A percentile compares a stretch with the other conserved stretches of the same genome.
Conservation (phyloP, 2,113 vertebrate genomes). For the Acrocephalus arundinaceus region DNA sequence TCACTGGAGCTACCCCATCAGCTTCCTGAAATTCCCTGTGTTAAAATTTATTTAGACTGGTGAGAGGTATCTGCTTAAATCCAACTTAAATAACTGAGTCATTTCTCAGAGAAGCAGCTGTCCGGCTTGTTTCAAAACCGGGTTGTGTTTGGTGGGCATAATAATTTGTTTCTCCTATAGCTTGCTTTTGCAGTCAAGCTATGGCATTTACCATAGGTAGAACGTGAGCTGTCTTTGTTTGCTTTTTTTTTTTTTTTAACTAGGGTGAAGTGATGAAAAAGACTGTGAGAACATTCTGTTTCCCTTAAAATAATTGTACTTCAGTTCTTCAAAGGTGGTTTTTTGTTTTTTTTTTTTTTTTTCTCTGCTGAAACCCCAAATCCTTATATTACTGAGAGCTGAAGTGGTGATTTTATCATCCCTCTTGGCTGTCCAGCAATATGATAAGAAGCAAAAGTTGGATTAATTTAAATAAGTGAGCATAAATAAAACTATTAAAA, state of each 20-base stretch:
- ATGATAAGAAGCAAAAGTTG: background rate
- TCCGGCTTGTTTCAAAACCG: background rate
- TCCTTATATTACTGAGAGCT: background rate
- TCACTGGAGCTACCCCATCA: background rate
- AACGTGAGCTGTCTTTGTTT: background rate
- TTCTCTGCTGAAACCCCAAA: background rate
- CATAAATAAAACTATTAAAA: background rate
- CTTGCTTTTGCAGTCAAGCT: background rate
- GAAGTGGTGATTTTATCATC: background rate
- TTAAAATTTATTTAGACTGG: constrained; percentile 28
- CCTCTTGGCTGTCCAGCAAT: background rate
- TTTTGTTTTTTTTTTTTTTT: background rate
- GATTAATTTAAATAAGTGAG: background rate
- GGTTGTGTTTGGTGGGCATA: background rate
- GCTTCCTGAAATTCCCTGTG: background rate
- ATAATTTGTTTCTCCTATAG: background rate
- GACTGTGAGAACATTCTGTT: background rate
- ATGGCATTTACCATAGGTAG: background rate
- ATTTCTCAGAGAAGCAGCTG: constrained; percentile 15
- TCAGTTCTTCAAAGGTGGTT: background rate
- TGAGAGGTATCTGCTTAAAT: background rate
- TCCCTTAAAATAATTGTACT: background rate
- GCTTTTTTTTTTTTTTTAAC: background rate
- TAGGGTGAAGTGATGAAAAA: background rate
- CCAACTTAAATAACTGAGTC: background rate